phyloP scores from a whole-genome alignment of 2,888 invertebrate genomes.

The Clostera curtula region DNA sequence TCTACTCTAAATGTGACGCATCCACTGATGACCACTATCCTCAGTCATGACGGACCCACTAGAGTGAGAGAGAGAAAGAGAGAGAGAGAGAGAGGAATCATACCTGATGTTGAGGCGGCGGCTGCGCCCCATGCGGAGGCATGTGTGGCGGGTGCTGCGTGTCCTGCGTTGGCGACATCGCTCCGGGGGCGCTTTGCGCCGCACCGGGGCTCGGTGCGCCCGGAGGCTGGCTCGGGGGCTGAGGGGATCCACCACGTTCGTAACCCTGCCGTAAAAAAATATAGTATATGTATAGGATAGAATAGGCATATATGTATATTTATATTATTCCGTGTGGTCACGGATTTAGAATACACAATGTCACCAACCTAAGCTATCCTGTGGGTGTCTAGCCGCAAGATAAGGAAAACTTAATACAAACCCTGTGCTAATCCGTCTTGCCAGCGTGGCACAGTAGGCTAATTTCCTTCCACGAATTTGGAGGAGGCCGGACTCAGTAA shows the following conservation, averaged over 20 bases:
- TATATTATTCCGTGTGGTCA: no score
- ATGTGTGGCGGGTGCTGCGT: slow-evolving; percentile 64
- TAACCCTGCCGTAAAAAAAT: slow-evolving; percentile 43
- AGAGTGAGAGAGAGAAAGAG: no score
- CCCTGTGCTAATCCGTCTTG: no score
- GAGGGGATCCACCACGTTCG: slow-evolving; percentile 65
- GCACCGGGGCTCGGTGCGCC: slow-evolving; percentile 68
- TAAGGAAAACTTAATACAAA: no score
- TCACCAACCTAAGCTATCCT: no score
- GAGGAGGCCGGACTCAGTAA: background rate
- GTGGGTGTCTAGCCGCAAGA: no score
- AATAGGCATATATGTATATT: slow-evolving; percentile 10
- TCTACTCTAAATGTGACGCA: no score
- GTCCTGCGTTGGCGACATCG: slow-evolving; percentile 64
- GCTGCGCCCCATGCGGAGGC: slow-evolving; percentile 57
- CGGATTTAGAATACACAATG: no score
- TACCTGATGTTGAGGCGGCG: slow-evolving; percentile 59
- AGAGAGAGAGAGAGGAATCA: background rate
- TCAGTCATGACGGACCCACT: no score
- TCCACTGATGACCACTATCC: no score
- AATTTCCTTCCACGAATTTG: background rate
- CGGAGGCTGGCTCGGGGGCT: slow-evolving; percentile 57
- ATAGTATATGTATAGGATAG: slow-evolving; percentile 2
- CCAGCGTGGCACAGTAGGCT: background rate
- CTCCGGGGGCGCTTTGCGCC: slow-evolving; percentile 53